These are phyloP conservation scores for Hemaris fuciformis DNA, from an alignment of 2,888 invertebrate species.

Conservation along the genomic window DNA sequence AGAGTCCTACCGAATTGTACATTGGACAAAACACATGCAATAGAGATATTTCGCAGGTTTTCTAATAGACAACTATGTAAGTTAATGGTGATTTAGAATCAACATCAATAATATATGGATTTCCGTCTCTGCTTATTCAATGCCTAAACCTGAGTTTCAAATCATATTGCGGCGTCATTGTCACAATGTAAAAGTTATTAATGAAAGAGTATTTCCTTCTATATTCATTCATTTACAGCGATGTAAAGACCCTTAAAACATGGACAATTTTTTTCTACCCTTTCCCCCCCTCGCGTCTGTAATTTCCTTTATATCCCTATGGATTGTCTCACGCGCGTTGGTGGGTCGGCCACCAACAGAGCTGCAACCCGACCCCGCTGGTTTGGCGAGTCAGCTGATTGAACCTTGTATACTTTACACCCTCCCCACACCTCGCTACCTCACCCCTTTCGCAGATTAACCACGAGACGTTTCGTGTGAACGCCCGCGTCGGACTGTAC, in stretches of 20 bases:
- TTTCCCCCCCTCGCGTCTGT: not conserved
- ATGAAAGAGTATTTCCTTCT: too few species aligned
- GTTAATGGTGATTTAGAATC: too few species aligned
- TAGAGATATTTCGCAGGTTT: too few species aligned
- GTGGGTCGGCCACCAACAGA: constrained; percentile 24
- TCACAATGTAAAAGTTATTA: too few species aligned
- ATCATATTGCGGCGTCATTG: too few species aligned
- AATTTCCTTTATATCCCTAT: not conserved
- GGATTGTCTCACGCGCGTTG: constrained; percentile 15
- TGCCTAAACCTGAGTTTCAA: too few species aligned
- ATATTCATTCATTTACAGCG: too few species aligned
- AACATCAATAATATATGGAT: too few species aligned
- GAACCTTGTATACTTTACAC: not conserved
- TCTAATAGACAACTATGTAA: too few species aligned
- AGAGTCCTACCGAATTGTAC: too few species aligned
- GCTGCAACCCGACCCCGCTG: constrained; percentile 22
- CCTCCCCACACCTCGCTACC: not conserved
- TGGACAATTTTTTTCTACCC: not conserved
- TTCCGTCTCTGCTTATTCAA: too few species aligned
- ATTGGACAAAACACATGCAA: too few species aligned
- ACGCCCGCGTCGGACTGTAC: not conserved
- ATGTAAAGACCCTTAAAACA: not conserved
- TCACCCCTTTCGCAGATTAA: not conserved
- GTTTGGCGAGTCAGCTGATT: constrained; percentile 12
- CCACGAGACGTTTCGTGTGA: not conserved